These are phyloP conservation scores for Polypedilum pembai DNA, from an alignment of 1,140 invertebrate species.

Conservation along the genomic window DNA sequence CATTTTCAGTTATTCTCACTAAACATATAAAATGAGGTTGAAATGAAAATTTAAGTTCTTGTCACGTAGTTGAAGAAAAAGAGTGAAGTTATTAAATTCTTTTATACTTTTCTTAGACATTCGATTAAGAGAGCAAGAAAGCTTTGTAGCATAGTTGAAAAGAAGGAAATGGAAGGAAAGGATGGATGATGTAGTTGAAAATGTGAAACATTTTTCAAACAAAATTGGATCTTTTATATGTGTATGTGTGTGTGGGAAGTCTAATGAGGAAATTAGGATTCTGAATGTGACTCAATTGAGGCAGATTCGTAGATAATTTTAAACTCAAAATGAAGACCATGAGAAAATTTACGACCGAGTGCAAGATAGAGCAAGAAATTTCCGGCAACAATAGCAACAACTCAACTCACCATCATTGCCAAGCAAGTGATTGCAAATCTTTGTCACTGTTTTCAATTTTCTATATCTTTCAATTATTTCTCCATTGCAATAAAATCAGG, in stretches of 20 bases:
- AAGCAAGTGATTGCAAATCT: constrained; percentile 12
- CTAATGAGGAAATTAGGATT: constrained; percentile 15
- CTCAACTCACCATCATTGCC: background rate
- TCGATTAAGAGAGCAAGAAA: constrained; percentile 2
- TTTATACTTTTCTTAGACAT: background rate
- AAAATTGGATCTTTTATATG: background rate
- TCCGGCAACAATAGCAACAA: background rate
- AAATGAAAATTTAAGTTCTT: background rate
- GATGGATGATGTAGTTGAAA: background rate
- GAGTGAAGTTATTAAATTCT: constrained; percentile 14
- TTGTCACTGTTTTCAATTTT: background rate
- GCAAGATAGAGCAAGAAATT: background rate
- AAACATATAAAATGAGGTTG: background rate
- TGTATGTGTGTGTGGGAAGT: too few species aligned
- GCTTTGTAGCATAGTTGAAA: background rate
- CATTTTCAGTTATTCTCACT: too few species aligned
- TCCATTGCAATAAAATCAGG: background rate
- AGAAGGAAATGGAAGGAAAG: background rate
- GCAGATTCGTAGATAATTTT: constrained; percentile 12
- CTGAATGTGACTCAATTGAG: constrained; percentile 3
- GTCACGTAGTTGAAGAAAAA: background rate
- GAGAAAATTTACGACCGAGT: background rate
- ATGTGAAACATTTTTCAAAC: constrained; percentile 1
- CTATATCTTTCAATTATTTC: background rate
- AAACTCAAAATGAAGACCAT: background rate